Percentiles rank a stretch among this genome's conserved stretches.
Conservation (phyloP, 2,888 invertebrate genomes). For the Spatulosminthurus flaviceps region DNA sequence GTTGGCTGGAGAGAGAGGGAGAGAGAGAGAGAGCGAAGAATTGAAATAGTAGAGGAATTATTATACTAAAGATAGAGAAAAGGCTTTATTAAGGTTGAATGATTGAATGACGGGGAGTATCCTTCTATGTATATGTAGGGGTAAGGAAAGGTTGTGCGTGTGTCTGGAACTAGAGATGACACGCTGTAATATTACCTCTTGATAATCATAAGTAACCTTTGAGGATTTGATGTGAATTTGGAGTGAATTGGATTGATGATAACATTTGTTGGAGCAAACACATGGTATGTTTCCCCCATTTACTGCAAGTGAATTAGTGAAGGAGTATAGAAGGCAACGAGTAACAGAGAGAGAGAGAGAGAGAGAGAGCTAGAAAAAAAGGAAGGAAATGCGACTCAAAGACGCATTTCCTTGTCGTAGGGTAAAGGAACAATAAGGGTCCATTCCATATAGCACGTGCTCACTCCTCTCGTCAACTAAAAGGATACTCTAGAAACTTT, state of each 20-base stretch:
- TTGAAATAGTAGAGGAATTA: background rate
- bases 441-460: conserved; percentile 35
- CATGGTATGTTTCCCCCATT: conserved; percentile 19
- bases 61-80: background rate
- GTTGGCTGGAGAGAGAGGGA: no score
- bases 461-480: conserved; percentile 28
- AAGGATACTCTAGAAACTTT: conserved; percentile 20
- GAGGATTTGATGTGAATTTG: conserved; percentile 26
- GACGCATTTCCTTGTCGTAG: conserved; percentile 37
- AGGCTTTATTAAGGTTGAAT: conserved; percentile 12
- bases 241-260: conserved; percentile 25
- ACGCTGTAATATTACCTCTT: conserved; percentile 17
- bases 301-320: background rate
- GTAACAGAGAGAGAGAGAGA: no score
- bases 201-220: conserved; percentile 21
- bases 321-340: background rate
- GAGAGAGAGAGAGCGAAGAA: background rate
- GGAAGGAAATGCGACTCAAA: conserved; percentile 25
- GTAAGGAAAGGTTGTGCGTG: background rate
- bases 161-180: background rate
- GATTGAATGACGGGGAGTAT: background rate
- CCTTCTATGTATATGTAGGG: background rate
- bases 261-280: conserved; percentile 14
- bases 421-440: conserved; percentile 34
- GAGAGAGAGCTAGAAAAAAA: no score